These are phyloP conservation scores for Amblyopsis rosae DNA, from an alignment of 2,113 vertebrate genomes.

Conservation along the genomic window DNA sequence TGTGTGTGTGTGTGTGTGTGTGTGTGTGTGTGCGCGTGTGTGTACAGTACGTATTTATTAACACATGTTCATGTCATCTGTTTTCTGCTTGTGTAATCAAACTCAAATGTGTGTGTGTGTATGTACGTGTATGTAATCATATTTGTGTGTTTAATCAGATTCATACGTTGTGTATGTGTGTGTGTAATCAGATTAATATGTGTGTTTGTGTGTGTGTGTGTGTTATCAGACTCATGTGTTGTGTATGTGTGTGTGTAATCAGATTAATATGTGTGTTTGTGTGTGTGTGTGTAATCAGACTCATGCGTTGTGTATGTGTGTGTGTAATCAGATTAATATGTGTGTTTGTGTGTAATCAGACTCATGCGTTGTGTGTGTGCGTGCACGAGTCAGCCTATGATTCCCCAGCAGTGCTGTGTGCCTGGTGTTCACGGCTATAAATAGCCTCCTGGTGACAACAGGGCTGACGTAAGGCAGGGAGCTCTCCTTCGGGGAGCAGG, in stretches of 20 bases:
- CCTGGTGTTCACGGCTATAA: constrained; percentile 65
- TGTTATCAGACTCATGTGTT: constrained; percentile 2
- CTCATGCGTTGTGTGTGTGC: too few species aligned
- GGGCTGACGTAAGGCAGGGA: constrained; percentile 54
- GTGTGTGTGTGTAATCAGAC: constrained; percentile 16
- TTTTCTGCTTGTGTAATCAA: too few species aligned
- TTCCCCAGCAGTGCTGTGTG: constrained; percentile 39
- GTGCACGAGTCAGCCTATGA: neutral
- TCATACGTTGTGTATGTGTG: neutral
- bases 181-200: neutral
- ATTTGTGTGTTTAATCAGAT: neutral
- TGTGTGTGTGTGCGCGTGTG: neutral
- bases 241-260: neutral
- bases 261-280: constrained; percentile 7
- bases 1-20: neutral
- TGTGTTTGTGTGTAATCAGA: constrained; percentile 23
- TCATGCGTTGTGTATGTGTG: neutral
- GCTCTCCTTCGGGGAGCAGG: neutral
- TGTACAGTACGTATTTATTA: neutral
- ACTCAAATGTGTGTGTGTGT: neutral
- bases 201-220: neutral
- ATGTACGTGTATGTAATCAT: constrained; percentile 3
- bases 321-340: neutral
- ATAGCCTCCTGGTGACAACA: constrained; percentile 68
- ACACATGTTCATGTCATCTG: too few species aligned